Percentiles rank a stretch among this genome's conserved stretches.
These are phyloP conservation scores for Styela plicata DNA, from an alignment of 23 tunicate genomes.

Conservation along the genomic window DNA sequence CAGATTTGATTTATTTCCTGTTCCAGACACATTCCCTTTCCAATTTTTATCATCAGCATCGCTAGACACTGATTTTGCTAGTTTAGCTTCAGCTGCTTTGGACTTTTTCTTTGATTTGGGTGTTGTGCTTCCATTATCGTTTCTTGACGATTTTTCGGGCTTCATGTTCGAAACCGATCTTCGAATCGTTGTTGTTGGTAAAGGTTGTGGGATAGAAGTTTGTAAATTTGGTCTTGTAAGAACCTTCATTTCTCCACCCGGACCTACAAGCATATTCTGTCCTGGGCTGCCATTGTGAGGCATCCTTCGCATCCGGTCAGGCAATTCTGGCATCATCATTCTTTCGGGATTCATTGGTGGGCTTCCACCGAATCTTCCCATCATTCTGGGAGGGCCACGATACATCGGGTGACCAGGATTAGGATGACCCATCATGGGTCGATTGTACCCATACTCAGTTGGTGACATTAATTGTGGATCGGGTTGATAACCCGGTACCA, in stretches of 20 bases:
- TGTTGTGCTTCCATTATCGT: not conserved
- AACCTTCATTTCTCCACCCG: conserved; percentile 67
- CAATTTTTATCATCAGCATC: not conserved
- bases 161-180: not conserved
- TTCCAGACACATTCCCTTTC: not conserved
- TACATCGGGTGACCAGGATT: not conserved
- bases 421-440: not conserved
- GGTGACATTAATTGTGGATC: not conserved
- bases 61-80: not conserved
- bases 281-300: not conserved
- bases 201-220: conserved; percentile 41
- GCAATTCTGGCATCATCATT: not conserved
- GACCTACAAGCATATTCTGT: conserved; percentile 46
- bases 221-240: conserved; percentile 54
- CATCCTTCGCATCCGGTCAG: not conserved
- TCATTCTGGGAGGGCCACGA: not conserved
- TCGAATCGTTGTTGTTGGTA: conserved; percentile 13
- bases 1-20: not conserved
- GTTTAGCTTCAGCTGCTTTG: not conserved
- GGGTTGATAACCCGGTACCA: not conserved
- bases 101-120: conserved; percentile 22
- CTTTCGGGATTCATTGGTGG: not conserved
- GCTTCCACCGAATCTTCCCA: not conserved
- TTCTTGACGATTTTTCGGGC: not conserved
- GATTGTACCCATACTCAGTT: not conserved